A percentile compares a stretch with the other conserved stretches of the same genome.
Conservation (phyloP, 2,113 vertebrate genomes). For the Takifugu flavidus region DNA sequence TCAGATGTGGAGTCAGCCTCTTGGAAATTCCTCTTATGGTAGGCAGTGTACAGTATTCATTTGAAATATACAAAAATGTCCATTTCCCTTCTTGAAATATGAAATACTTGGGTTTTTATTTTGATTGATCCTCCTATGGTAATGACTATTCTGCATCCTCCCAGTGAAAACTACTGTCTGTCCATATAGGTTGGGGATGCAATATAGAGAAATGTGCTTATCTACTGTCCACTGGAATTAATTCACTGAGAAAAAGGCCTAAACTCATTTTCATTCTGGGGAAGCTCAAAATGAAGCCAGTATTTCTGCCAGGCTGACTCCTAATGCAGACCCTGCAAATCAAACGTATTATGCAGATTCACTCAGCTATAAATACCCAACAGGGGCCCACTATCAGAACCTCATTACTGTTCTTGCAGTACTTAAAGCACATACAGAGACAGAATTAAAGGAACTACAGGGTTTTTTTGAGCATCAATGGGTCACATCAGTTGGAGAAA, state of each 20-base stretch:
- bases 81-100: constrained; percentile 22
- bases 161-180: constrained; percentile 27
- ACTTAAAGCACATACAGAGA: not conserved
- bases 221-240: constrained; percentile 56
- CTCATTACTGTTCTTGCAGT: constrained; percentile 9
- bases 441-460: constrained; percentile 1
- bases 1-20: constrained; percentile 38
- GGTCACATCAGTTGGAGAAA: not conserved
- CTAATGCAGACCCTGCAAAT: constrained; percentile 24
- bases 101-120: constrained; percentile 33
- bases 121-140: constrained; percentile 39
- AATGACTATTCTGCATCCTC: constrained; percentile 51
- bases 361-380: constrained; percentile 38
- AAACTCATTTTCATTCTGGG: constrained; percentile 55
- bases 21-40: constrained; percentile 26
- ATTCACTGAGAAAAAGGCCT: constrained; percentile 55
- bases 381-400: constrained; percentile 5
- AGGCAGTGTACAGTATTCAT: constrained; percentile 23
- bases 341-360: constrained; percentile 33
- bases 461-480: not conserved
- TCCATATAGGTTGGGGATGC: constrained; percentile 25
- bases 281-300: constrained; percentile 35
- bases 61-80: constrained; percentile 19
- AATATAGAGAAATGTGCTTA: constrained; percentile 52
- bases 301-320: constrained; percentile 34